Evolutionary conservation across 2,888 invertebrate species (phyloP), one percentile per base, ranked within the genome.

Genomic region (Latheticus oryzae): DNA sequence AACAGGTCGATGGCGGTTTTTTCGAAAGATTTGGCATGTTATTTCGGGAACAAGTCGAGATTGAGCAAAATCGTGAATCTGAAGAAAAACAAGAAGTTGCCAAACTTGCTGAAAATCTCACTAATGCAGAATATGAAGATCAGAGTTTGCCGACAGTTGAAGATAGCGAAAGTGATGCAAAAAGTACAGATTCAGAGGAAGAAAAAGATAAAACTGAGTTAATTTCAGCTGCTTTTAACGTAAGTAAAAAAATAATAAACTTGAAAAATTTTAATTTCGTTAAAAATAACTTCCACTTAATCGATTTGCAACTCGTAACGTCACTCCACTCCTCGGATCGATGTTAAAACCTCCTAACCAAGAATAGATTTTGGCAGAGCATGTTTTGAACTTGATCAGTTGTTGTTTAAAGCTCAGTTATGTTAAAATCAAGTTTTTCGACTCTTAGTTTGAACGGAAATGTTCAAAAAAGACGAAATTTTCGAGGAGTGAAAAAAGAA

Each of bases 21-120:
- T 92, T 93, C 74, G 92, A 92, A 76, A 89, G 88, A 71, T 90
- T 92, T 68, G 91, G 91, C 0, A 87, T 88, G 0, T 80, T 91
- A 40, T 78, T 92, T 50, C 84, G 85, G 45, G 87, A 88, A 73
- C 82, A 80, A 0, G 84, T 84, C n/a, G 82, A 81, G 66, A 82
- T 80, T 60, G 86, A 85, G 0, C 84, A 84, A 13, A 73, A 81
- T 43, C 81, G 82, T 60, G 84, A 87, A 62, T 58, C 69, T 19
- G 62, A 68, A 38, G 76, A 77, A 60, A 73, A 75, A 53, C 73
- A 79, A 52, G 64, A 72, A 47, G 70, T 75, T 2, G 78, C 78
- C 0, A 71, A 72, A 54, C 71, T 65, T 3, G 77, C 76, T n/a
- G 76, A 73, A 4, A 56, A 63, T 7, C 65, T 69, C 16, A 55